These are phyloP conservation scores for Centrocercus urophasianus DNA, from an alignment of 2,113 vertebrate species.

Conservation along the genomic window DNA sequence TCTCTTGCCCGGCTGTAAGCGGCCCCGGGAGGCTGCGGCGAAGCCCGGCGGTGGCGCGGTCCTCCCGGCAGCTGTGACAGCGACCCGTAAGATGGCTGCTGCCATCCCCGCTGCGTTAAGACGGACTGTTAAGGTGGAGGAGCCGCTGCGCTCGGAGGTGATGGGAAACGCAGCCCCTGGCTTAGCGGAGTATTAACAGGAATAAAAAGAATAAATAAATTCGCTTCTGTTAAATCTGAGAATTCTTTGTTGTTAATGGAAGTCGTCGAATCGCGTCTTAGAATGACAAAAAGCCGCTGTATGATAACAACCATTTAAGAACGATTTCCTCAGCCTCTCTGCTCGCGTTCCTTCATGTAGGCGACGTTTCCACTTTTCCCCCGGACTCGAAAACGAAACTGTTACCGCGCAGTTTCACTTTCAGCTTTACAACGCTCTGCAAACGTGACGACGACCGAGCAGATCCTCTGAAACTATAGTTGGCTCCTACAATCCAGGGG, in stretches of 20 bases:
- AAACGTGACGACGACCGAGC: neutral
- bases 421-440: neutral
- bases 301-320: neutral
- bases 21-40: rapidly evolving
- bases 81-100: constrained; percentile 63
- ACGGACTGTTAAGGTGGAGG: constrained; percentile 25
- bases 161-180: neutral
- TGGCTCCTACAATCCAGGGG: neutral
- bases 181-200: neutral
- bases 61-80: neutral
- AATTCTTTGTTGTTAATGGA: neutral
- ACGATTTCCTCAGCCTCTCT: neutral
- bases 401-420: constrained; percentile 44
- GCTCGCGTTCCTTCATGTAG: neutral
- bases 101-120: neutral
- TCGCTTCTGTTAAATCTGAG: neutral
- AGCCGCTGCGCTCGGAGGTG: neutral
- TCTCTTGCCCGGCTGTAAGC: neutral
- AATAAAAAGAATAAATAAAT: too few relatives aligned
- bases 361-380: neutral
- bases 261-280: neutral
- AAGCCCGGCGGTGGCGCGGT: neutral
- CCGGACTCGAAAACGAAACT: constrained; percentile 38
- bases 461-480: neutral
- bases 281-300: neutral